Evolutionary conservation across 2,888 invertebrate species (phyloP), one percentile per base, ranked within the genome.

Genomic region (Sesia apiformis): DNA sequence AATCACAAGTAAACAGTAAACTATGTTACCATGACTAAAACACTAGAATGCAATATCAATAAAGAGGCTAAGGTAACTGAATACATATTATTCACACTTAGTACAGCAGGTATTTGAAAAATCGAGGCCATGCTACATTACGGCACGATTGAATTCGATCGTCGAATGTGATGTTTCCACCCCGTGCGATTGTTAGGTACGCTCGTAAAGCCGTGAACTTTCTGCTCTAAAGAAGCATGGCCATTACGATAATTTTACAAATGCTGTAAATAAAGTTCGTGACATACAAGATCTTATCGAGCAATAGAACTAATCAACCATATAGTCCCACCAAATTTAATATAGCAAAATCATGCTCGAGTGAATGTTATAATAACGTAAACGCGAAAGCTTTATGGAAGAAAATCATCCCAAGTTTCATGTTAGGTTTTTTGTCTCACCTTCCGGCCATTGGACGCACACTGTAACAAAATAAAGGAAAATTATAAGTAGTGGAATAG

Each of bases 391-490:
- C 84, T 77, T 76, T 62, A 64, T 70, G 71, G 66, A 65, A 72
- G 59, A 57, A 58, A 55, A 58, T 69, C 69, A 68, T 74, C 70
- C 66, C 63, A 59, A 40, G 50, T 23, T 63, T 64, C 62, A 59
- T 61, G 63, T 62, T 59, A 62, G 61, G 64, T 53, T 53, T 4
- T 46, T 50, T 66, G 74, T 90, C 93, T 93, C 92, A 94, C 94
- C 94, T 92, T 96, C 95, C 69, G 96, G 95, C 96, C 96, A 96
- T 88, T 96, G 96, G 82, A 96, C 95, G 91, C 95, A 95, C 87
- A 96, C 96, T 93, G 94, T 81, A 92, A 94, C 93, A 93, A 90
- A 78, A 81, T 81, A 77, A 75, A 70, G 60, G 54, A 57, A 42
- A 38, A 53, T 56, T 56, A 56, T 51, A 8, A 39, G n/a, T 3